Evolutionary conservation across 2,797 vertebrate species (phyloP).

Genomic region (Delichon dasypus): DNA sequence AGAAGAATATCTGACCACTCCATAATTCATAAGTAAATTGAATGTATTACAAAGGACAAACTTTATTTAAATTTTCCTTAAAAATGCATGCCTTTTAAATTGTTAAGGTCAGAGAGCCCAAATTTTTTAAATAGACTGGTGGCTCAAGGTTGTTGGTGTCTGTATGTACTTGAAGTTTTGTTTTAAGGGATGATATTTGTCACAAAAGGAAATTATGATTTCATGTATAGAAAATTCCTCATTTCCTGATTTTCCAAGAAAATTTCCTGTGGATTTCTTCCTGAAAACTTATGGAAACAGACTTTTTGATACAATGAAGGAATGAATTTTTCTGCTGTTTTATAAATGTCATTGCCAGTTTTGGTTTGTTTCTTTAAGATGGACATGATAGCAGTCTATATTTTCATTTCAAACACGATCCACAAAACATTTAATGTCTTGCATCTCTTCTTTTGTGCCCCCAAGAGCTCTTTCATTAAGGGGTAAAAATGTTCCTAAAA

Average conservation of each 20-base stretch:
- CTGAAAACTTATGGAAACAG: not conserved
- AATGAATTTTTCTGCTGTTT: not conserved
- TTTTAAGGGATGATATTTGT: not conserved
- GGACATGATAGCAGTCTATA: not conserved
- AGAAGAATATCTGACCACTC: not conserved
- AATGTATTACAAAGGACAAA: not conserved
- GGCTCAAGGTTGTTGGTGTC: not conserved
- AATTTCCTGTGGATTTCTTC: not conserved
- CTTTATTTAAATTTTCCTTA: not conserved
- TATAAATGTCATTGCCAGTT: not conserved
- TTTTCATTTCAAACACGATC: not conserved
- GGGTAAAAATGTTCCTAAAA: constrained; percentile 65
- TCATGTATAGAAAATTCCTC: not conserved
- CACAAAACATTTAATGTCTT: not conserved
- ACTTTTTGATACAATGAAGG: not conserved
- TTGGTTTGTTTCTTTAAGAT: not conserved
- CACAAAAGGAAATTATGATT: not conserved
- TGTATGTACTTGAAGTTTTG: not conserved
- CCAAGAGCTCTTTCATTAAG: constrained; percentile 50
- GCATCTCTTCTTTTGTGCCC: constrained; percentile 7
- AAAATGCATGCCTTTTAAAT: not conserved
- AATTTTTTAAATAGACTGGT: not conserved
- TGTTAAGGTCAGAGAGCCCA: not conserved
- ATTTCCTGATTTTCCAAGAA: not conserved
- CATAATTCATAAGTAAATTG: not conserved